These are phyloP conservation scores for Meloidogyne exigua DNA, from an alignment of 1,140 invertebrate species.

Conservation along the genomic window DNA sequence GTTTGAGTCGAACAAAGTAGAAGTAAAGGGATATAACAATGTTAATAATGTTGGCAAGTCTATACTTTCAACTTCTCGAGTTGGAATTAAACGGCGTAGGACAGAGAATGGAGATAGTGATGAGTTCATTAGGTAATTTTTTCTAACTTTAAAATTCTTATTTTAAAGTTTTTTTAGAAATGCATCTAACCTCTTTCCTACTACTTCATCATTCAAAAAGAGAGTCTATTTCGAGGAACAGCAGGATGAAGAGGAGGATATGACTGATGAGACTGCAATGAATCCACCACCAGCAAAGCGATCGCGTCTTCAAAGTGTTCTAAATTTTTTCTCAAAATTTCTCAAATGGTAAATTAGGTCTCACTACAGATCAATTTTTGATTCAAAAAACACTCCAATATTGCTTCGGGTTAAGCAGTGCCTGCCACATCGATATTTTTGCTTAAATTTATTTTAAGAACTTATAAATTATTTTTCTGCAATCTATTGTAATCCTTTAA, in stretches of 20 bases:
- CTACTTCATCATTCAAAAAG: neutral
- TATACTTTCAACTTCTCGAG: conserved; percentile 1
- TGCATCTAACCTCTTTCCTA: neutral
- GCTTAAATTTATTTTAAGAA: neutral
- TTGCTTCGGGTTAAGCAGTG: neutral
- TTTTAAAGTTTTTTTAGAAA: neutral
- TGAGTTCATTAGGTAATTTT: neutral
- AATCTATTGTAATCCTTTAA: neutral
- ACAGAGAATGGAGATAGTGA: neutral
- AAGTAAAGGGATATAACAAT: neutral
- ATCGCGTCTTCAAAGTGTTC: conserved; percentile 17
- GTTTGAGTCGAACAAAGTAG: neutral
- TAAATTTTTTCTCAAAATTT: conserved; percentile 21
- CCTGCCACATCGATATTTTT: conserved; percentile 1
- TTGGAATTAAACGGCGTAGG: neutral
- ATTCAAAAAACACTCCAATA: neutral
- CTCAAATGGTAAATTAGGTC: neutral
- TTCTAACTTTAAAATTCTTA: neutral
- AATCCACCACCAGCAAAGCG: conserved; percentile 24
- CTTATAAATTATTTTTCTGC: neutral
- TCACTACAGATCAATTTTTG: neutral
- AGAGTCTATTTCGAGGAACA: neutral
- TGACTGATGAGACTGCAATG: neutral
- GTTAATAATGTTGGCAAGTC: neutral
- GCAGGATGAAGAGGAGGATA: neutral